Percentiles rank a stretch among this genome's conserved stretches.
Evolutionary conservation across 2,797 vertebrate genomes (phyloP).

Genomic region (Simalia tracyae): DNA sequence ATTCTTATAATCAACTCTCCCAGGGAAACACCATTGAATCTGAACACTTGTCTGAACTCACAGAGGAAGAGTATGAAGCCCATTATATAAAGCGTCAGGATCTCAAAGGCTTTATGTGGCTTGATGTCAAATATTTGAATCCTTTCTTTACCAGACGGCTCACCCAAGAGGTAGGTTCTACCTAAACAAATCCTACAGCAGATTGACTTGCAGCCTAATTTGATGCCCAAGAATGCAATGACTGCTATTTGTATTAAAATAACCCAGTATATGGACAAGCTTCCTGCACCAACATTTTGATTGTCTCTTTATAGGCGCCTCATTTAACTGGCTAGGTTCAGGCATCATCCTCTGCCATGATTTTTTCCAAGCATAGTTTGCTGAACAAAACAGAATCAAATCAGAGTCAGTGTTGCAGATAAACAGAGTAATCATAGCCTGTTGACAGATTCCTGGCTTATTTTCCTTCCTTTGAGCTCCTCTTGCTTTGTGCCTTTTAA

Average conservation of each 20-base stretch:
- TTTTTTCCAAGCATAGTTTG: not conserved
- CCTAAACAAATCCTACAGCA: not conserved
- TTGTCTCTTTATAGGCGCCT: not conserved
- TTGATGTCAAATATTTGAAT: constrained; percentile 97
- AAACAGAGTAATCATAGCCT: not conserved
- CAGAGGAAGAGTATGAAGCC: constrained; percentile 96
- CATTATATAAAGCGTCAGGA: constrained; percentile 92
- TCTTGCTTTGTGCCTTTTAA: not conserved
- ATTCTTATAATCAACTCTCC: not conserved
- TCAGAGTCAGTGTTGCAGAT: no score
- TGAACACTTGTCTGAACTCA: constrained; percentile 94
- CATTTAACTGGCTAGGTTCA: not conserved
- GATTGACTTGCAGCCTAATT: not conserved
- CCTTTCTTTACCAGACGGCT: constrained; percentile 97
- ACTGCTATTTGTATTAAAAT: not conserved
- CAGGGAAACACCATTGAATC: constrained; percentile 95
- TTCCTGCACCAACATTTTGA: not conserved
- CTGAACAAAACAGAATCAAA: no score
- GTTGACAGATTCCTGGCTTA: not conserved
- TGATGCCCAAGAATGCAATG: not conserved
- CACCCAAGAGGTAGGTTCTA: constrained; percentile 87
- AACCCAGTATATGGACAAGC: not conserved
- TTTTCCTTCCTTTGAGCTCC: not conserved
- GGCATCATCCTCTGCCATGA: not conserved
- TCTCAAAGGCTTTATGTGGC: constrained; percentile 97